Conservation (phyloP, 2,797 vertebrate species). For the Anabas testudineus region DNA sequence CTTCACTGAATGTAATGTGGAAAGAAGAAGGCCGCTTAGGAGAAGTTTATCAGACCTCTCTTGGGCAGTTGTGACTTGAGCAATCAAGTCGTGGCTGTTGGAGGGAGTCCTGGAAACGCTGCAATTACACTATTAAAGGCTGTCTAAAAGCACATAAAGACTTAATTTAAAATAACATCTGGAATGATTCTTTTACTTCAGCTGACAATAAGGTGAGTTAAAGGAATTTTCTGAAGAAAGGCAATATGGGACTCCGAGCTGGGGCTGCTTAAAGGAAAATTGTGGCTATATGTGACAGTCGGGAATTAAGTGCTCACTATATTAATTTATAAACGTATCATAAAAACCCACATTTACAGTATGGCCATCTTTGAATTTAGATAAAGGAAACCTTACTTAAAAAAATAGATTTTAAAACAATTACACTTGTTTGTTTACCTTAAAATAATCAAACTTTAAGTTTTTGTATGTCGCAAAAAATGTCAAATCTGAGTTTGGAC, state of each 20-base stretch:
- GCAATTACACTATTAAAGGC: constrained; percentile 16
- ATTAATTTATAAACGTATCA: no score
- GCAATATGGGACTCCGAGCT: background rate
- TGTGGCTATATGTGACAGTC: no score
- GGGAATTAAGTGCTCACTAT: no score
- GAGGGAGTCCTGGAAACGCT: constrained; percentile 10
- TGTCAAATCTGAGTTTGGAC: no score
- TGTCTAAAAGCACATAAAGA: constrained; percentile 16
- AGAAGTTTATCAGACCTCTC: constrained; percentile 39
- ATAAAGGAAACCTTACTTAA: no score
- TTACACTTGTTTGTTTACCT: no score
- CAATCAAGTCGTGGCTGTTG: constrained; percentile 21
- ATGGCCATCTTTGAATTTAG: no score
- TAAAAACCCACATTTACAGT: no score
- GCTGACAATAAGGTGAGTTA: constrained; percentile 6
- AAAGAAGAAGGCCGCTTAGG: constrained; percentile 46
- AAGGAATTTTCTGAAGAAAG: background rate
- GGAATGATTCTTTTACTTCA: constrained; percentile 7
- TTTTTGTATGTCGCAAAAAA: no score
- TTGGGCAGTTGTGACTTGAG: constrained; percentile 35
- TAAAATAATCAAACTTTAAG: no score
- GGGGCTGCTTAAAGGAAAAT: background rate
- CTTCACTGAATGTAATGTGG: constrained; percentile 46
- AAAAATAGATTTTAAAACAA: no score
- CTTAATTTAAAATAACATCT: constrained; percentile 21